Conservation (phyloP, 1,140 invertebrate species). For the Tribolium madens region DNA sequence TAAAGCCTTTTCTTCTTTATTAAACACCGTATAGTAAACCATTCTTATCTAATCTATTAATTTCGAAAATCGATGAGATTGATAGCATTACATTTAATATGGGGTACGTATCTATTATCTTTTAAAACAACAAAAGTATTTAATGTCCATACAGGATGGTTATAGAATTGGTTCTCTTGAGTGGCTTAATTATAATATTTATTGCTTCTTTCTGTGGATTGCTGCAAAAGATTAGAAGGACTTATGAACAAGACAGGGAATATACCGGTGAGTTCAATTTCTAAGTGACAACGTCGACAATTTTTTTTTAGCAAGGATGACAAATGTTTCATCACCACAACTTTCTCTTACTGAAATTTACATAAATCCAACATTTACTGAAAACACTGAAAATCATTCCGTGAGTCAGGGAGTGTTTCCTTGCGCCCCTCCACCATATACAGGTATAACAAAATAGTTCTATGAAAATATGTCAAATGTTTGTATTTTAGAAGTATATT, state of each 20-base stretch:
- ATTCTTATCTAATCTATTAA: constrained; percentile 15
- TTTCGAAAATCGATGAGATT: constrained; percentile 15
- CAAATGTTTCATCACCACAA: neutral
- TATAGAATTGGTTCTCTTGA: constrained; percentile 7
- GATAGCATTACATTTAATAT: constrained; percentile 2
- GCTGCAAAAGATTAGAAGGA: constrained; percentile 21
- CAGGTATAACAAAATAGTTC: neutral
- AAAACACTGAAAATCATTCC: constrained; percentile 9
- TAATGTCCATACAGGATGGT: constrained; percentile 18
- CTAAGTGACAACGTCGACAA: neutral
- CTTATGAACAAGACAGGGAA: constrained; percentile 15
- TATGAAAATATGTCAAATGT: neutral
- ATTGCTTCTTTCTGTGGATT: constrained; percentile 28
- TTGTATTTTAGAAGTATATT: constrained; percentile 10
- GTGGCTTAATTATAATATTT: constrained; percentile 20
- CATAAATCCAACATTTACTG: constrained; percentile 33
- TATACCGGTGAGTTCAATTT: constrained; percentile 1
- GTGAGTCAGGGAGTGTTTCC: constrained; percentile 32
- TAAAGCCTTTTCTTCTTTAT: neutral
- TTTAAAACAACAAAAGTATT: neutral
- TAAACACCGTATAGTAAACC: neutral
- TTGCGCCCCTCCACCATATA: constrained; percentile 22
- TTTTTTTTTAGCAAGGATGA: neutral
- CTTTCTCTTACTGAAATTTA: constrained; percentile 26
- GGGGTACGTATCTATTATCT: constrained; percentile 31